Evolutionary conservation across 2,888 invertebrate genomes (phyloP), one percentile per base, ranked within the genome.

Genomic region (Oscheius sp.): DNA sequence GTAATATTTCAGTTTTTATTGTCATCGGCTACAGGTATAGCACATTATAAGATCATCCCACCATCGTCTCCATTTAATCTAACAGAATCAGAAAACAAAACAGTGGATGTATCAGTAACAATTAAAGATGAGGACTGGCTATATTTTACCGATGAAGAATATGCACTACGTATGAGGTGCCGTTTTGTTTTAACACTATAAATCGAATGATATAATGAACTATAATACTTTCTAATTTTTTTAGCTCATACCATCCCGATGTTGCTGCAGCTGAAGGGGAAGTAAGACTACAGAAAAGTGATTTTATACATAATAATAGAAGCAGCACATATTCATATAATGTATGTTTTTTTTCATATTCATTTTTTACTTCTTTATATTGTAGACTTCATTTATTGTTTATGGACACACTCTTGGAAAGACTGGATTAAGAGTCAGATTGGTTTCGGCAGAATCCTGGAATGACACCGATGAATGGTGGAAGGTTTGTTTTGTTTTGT

Each of bases 361-460:
- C 21, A 21, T 43, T n/a, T n/a, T 23, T 46, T 64, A 18, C 3
- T 61, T 9, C 29, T 64, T 45, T 43, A 64, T 43, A 6, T 27
- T 72, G 58, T 61, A 82, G 73, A 78, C 81, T 2, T 43, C 76
- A 0, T 70, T 84, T 52, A 79, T 74, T n/a, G 72, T 85, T 3
- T 70, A 75, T 18, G 83, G 83, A 12, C 75, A 78, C 25, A 56
- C 78, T 18, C 66, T 85, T 18, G 85, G 85, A 13, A 85, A 84
- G 73, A 84, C 85, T 12, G 81, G 76, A 9, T 41, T 81, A 1
- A 61, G 74, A 59, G 76, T 80, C 23, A 72, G 72, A 13, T 68
- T 81, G 2, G 74, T 76, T 12, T 63, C 69, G 13, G 71, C 76
- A 21, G 63, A 73, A 35, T 66, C 66, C 3, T 70, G 78, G 76